phyloP scores from a whole-genome alignment of 2,888 invertebrate species.

The Cataglyphis albicans region DNA sequence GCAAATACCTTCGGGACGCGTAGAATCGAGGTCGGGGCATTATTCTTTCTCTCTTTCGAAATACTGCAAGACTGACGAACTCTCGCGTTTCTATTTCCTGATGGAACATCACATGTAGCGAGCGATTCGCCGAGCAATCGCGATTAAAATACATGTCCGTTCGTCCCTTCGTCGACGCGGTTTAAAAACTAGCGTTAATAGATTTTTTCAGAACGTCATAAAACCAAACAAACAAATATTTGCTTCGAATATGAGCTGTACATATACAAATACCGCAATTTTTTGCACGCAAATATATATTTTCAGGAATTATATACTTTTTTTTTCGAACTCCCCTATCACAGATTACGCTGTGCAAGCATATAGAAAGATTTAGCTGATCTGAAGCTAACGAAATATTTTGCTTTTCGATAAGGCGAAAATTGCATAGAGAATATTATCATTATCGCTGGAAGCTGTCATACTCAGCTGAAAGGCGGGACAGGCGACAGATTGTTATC shows the following conservation, averaged over 20 bases:
- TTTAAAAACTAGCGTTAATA: neutral
- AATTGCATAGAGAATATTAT: conserved; percentile 32
- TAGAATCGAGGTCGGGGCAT: conserved; percentile 12
- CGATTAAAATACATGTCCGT: conserved; percentile 29
- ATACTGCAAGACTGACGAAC: conserved; percentile 5
- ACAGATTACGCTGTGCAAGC: neutral
- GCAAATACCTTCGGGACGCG: conserved; percentile 32
- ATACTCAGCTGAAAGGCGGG: conserved; percentile 11
- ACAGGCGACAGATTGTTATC: conserved; percentile 50
- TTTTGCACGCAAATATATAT: neutral
- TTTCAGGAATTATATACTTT: neutral
- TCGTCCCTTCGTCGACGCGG: neutral
- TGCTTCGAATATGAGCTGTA: neutral
- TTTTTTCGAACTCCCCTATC: neutral
- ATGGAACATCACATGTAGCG: neutral
- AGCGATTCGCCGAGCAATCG: conserved; percentile 4
- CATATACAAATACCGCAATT: neutral
- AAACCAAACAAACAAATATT: neutral
- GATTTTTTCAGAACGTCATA: neutral
- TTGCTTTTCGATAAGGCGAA: conserved; percentile 6
- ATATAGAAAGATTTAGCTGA: neutral
- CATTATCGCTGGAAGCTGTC: conserved; percentile 33
- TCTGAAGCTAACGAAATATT: conserved; percentile 19
- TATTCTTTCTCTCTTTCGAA: conserved; percentile 19
- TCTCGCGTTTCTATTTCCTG: conserved; percentile 16